Evolutionary conservation across 2,888 invertebrate species (phyloP).

Genomic region (Pollenia amentaria): DNA sequence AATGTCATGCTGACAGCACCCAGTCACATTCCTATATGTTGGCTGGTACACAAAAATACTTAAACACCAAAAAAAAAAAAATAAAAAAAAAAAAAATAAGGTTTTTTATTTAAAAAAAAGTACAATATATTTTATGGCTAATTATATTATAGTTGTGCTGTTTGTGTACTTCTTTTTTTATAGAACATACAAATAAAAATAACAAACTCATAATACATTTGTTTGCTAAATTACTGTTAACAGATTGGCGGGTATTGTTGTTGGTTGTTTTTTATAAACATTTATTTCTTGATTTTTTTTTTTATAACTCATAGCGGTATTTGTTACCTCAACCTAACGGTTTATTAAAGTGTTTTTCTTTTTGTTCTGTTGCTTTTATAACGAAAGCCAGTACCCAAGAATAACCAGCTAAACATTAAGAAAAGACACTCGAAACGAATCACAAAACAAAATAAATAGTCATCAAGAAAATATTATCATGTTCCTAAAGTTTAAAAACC

Average conservation of each 20-base stretch:
- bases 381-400: conserved; percentile 38
- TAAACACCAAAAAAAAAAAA: background rate
- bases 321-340: conserved; percentile 71
- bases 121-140: conserved; percentile 56
- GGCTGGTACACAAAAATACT: conserved; percentile 5
- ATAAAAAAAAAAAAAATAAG: background rate
- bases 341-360: conserved; percentile 45
- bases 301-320: conserved; percentile 71
- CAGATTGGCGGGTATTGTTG: conserved; percentile 36
- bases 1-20: conserved; percentile 46
- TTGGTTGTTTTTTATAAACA: background rate
- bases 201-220: conserved; percentile 52
- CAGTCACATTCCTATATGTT: conserved; percentile 38
- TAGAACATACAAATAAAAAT: conserved; percentile 28
- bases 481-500: conserved; percentile 48
- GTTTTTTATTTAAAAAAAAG: background rate
- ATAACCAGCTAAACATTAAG: conserved; percentile 2
- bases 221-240: conserved; percentile 68
- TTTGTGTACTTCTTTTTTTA: conserved; percentile 13
- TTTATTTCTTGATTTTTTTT: conserved; percentile 34
- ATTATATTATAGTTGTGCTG: conserved; percentile 43
- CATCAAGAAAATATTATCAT: conserved; percentile 67
- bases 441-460: conserved; percentile 41
- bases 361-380: conserved; percentile 30
- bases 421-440: conserved; percentile 9